Evolutionary conservation across 2,797 vertebrate genomes (phyloP).

Genomic region (Cynopterus sphinx): DNA sequence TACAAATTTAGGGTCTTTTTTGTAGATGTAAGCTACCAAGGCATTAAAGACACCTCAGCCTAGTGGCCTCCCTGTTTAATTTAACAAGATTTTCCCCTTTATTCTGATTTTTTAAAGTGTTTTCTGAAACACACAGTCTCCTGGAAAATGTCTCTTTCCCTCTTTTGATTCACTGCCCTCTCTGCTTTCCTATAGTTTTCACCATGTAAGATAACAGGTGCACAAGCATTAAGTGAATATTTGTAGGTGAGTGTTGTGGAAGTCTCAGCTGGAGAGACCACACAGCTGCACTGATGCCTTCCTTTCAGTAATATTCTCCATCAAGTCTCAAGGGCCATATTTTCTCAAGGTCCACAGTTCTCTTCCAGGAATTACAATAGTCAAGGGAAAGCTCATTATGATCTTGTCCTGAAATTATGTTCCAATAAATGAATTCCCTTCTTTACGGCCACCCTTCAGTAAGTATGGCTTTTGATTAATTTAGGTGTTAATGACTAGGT

Average conservation of each 20-base stretch:
- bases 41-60: not conserved
- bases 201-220: not conserved
- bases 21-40: not conserved
- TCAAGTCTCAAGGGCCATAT: not conserved
- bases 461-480: not conserved
- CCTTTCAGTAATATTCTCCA: not conserved
- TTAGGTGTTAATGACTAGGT: not conserved
- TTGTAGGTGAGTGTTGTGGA: not conserved
- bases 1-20: not conserved
- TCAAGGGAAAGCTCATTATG: not conserved
- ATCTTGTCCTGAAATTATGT: not conserved
- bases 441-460: not conserved
- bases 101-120: not conserved
- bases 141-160: not conserved
- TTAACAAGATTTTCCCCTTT: not conserved
- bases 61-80: not conserved
- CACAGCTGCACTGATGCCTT: not conserved
- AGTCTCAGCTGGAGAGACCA: not conserved
- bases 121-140: not conserved
- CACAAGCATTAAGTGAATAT: not conserved
- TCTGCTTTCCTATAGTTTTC: not conserved
- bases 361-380: not conserved
- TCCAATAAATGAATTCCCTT: not conserved
- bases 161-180: not conserved
- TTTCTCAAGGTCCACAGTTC: not conserved